Percentiles rank a stretch among this genome's conserved stretches.
Conservation (phyloP, 2,888 invertebrate genomes). For the Agrochola lychnidis region DNA sequence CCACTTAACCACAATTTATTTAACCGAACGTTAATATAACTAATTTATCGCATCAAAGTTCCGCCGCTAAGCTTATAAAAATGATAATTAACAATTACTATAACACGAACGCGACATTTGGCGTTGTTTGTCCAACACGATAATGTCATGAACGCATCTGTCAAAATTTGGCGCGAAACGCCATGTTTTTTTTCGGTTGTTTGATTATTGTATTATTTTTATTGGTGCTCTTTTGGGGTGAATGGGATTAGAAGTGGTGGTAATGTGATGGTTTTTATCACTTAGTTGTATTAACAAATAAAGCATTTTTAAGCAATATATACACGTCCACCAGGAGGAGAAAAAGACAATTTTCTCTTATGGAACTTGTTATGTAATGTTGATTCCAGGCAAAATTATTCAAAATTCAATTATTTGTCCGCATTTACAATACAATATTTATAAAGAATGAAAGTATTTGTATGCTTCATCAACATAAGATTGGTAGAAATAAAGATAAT, state of each 20-base stretch:
- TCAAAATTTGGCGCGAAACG: constrained; percentile 72
- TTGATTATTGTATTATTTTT: constrained; percentile 64
- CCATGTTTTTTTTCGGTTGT: constrained; percentile 63
- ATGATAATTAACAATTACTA: constrained; percentile 88
- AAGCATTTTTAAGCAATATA: background rate
- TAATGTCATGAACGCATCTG: constrained; percentile 83
- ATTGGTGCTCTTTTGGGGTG: constrained; percentile 58
- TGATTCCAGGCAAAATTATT: too few species aligned
- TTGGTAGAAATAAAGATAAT: too few species aligned
- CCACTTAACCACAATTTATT: constrained; percentile 57
- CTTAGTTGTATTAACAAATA: constrained; percentile 27
- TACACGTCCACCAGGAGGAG: too few species aligned
- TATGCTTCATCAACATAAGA: too few species aligned
- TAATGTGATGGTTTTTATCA: constrained; percentile 27
- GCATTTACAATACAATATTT: too few species aligned
- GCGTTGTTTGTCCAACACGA: constrained; percentile 86
- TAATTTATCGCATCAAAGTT: constrained; percentile 74
- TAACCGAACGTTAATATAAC: constrained; percentile 65
- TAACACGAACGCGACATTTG: constrained; percentile 82
- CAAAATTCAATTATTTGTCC: too few species aligned
- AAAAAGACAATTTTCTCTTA: too few species aligned
- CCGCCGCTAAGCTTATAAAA: constrained; percentile 82
- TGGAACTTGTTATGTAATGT: too few species aligned
- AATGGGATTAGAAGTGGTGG: constrained; percentile 34
- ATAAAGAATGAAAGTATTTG: too few species aligned